Conservation (phyloP, 1,140 invertebrate species). For the Batillaria attramentaria region DNA sequence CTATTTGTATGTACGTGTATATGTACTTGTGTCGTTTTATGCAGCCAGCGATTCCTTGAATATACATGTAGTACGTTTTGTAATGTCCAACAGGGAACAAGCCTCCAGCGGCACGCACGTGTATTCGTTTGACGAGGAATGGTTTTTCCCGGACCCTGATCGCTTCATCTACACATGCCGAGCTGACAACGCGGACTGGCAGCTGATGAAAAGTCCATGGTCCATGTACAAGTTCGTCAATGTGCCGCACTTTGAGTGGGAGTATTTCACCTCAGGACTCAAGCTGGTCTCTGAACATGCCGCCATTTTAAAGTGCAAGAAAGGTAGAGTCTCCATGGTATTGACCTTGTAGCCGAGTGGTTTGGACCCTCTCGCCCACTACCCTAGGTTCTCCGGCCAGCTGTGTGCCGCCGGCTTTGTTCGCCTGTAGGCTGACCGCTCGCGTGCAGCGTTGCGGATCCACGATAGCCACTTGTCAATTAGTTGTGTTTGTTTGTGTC, state of each 20-base stretch:
- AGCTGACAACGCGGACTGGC: slow-evolving; percentile 52
- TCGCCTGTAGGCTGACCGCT: no score
- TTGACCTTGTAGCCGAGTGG: no score
- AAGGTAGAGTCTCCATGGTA: not conserved
- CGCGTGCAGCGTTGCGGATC: no score
- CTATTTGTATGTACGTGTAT: no score
- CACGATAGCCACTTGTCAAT: no score
- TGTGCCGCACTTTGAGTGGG: slow-evolving; percentile 40
- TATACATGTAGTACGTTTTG: no score
- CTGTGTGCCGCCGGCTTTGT: no score
- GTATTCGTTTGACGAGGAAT: slow-evolving; percentile 52
- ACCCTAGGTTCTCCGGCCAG: no score
- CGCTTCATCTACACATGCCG: slow-evolving; percentile 52
- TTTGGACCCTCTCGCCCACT: no score
- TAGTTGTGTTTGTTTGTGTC: no score
- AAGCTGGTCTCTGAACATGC: slow-evolving; percentile 32
- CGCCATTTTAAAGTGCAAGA: slow-evolving; percentile 20
- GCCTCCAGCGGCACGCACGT: slow-evolving; percentile 31
- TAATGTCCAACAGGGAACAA: slow-evolving; percentile 7
- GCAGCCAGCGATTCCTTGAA: no score
- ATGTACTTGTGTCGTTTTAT: no score
- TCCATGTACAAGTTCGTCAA: slow-evolving; percentile 40
- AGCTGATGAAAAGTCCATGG: slow-evolving; percentile 51
- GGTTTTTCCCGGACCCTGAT: slow-evolving; percentile 58
- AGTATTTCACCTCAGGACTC: slow-evolving; percentile 42